Conservation (phyloP, 2,797 vertebrate species). For the Poeciliopsis turneri region DNA sequence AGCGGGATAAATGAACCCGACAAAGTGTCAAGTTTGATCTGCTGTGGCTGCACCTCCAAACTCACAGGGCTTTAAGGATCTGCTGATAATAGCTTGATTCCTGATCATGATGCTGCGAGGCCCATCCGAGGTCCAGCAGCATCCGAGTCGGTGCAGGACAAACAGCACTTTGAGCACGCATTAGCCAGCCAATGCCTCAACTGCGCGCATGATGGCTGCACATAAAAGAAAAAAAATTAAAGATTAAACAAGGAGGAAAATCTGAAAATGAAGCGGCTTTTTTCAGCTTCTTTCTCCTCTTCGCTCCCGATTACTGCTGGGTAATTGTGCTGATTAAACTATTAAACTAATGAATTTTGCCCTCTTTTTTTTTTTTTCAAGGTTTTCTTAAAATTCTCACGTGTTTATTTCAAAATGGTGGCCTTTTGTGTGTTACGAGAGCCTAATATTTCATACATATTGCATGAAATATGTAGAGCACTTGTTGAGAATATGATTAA, state of each 20-base stretch:
- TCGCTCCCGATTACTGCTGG: not conserved
- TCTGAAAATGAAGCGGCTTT: not conserved
- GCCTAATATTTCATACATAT: no score
- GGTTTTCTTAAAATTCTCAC: not conserved
- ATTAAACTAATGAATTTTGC: not conserved
- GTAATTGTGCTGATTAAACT: not conserved
- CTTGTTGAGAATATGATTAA: not conserved
- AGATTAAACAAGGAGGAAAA: not conserved
- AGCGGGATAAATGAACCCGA: conserved; percentile 8
- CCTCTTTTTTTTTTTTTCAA: not conserved
- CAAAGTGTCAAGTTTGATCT: conserved; percentile 8
- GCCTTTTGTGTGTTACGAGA: not conserved
- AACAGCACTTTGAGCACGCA: not conserved
- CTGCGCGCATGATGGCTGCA: not conserved
- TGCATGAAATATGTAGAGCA: not conserved
- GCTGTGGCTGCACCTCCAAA: not conserved
- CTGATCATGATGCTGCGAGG: not conserved
- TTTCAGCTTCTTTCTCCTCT: not conserved
- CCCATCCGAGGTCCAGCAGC: not conserved
- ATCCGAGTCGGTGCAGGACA: not conserved
- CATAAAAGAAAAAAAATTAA: not conserved
- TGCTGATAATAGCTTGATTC: not conserved
- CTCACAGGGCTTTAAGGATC: conserved; percentile 4
- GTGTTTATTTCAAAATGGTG: not conserved
- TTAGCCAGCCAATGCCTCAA: not conserved